These are phyloP conservation scores for Aplysina aerophoba DNA, from an alignment of 37 sponge, comb jelly and placozoan species.

Conservation along the genomic window DNA sequence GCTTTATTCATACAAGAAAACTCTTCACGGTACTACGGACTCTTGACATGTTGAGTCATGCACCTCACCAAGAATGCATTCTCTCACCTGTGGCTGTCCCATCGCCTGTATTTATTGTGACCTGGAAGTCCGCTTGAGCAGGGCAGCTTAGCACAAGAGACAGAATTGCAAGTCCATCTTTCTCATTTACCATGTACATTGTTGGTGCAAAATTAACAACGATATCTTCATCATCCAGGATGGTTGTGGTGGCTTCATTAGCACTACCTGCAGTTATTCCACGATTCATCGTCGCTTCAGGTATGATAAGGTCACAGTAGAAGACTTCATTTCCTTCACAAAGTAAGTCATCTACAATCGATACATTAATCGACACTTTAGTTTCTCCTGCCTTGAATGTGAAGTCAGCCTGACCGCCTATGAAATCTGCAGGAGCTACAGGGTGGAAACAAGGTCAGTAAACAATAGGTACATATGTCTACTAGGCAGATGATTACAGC, in stretches of 20 bases:
- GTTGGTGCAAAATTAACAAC: constrained; percentile 11
- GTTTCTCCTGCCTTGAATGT: background rate
- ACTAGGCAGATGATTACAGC: background rate
- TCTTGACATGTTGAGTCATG: too few relatives aligned
- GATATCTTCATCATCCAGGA: constrained; percentile 35
- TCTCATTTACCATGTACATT: constrained; percentile 26
- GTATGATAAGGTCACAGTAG: background rate
- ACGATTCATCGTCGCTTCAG: background rate
- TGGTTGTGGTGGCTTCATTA: constrained; percentile 28
- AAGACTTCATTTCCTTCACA: constrained; percentile 29
- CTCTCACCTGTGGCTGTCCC: constrained; percentile 27
- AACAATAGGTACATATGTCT: background rate
- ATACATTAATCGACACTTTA: background rate
- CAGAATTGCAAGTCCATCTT: constrained; percentile 14
- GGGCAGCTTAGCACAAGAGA: background rate
- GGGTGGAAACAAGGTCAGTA: background rate
- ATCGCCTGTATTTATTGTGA: background rate
- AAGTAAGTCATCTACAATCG: constrained; percentile 20
- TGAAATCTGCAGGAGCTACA: constrained; percentile 29
- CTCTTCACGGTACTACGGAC: too few relatives aligned
- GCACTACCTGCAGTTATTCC: constrained; percentile 1
- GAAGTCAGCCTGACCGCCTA: background rate
- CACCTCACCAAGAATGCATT: too few relatives aligned
- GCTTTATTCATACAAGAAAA: too few relatives aligned
- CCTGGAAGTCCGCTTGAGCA: background rate